These are phyloP conservation scores for Aphelenchoides fujianensis DNA, from an alignment of 1,140 invertebrate genomes.

Conservation along the genomic window DNA sequence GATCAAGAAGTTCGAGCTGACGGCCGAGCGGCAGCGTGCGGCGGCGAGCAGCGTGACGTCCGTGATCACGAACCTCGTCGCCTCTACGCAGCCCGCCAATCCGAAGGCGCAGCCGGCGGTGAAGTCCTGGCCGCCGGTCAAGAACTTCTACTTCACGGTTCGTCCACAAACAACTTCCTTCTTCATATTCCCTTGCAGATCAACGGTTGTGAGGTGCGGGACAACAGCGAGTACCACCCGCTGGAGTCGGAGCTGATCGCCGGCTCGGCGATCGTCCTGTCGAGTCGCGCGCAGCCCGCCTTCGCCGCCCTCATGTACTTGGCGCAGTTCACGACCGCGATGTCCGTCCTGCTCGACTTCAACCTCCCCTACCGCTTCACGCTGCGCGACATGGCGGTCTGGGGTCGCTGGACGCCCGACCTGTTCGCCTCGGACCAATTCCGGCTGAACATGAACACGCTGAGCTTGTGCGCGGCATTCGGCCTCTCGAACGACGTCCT, in stretches of 20 bases:
- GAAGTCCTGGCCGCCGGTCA: constrained; percentile 19
- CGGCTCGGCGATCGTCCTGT: not conserved
- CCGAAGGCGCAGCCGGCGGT: not conserved
- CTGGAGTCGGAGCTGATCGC: not conserved
- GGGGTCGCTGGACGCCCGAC: not conserved
- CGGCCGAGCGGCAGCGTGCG: not conserved
- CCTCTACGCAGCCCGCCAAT: not conserved
- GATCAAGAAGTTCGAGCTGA: not conserved
- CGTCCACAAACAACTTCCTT: not conserved
- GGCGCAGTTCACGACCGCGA: not conserved
- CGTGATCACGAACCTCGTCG: not conserved
- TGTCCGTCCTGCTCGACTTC: constrained; percentile 1
- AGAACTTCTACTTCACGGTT: constrained; percentile 13
- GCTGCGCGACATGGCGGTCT: constrained; percentile 2
- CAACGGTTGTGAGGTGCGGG: constrained; percentile 10
- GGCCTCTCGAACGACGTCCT: constrained; percentile 8
- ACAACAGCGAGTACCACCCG: constrained; percentile 5
- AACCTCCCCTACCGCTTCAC: not conserved
- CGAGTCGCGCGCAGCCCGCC: not conserved
- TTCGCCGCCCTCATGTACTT: constrained; percentile 14
- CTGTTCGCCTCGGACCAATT: not conserved
- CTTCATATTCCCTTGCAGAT: not conserved
- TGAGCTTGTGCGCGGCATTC: constrained; percentile 17
- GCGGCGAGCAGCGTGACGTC: not conserved
- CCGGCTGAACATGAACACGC: not conserved